Conservation (phyloP, 2,888 invertebrate species). For the Epinotia nisella region DNA sequence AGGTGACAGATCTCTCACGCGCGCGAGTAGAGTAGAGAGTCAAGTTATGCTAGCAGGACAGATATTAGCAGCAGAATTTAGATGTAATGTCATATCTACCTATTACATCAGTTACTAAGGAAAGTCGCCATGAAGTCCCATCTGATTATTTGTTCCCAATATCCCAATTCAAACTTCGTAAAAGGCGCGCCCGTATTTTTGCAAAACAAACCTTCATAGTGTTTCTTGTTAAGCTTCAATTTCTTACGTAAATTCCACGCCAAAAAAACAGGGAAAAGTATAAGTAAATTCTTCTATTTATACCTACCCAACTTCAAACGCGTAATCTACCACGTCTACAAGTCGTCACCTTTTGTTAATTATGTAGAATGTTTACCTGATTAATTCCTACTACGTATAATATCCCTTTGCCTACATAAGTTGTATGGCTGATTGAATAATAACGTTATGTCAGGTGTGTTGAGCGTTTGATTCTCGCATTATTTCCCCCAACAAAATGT, state of each 20-base stretch:
- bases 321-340: conserved; percentile 7
- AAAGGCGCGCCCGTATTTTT: background rate
- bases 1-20: no score
- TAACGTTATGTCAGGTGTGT: background rate
- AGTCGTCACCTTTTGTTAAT: conserved; percentile 8
- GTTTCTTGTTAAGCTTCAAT: background rate
- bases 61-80: no score
- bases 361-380: conserved; percentile 3
- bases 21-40: no score
- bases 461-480: background rate
- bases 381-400: background rate
- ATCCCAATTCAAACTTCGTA: conserved; percentile 7
- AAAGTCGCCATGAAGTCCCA: background rate
- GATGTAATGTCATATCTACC: no score
- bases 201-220: conserved; percentile 10
- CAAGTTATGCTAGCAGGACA: no score
- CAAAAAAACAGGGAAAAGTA: conserved; percentile 35
- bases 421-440: background rate
- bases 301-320: background rate
- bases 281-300: conserved; percentile 45
- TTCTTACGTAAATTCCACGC: conserved; percentile 25
- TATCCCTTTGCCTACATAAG: background rate
- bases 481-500: conserved; percentile 21
- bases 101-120: background rate
- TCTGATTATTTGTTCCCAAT: background rate